Percentiles rank a stretch among this genome's conserved stretches.
These are phyloP conservation scores for Macroteleia sp. DNA, from an alignment of 2,888 invertebrate genomes.

Conservation along the genomic window DNA sequence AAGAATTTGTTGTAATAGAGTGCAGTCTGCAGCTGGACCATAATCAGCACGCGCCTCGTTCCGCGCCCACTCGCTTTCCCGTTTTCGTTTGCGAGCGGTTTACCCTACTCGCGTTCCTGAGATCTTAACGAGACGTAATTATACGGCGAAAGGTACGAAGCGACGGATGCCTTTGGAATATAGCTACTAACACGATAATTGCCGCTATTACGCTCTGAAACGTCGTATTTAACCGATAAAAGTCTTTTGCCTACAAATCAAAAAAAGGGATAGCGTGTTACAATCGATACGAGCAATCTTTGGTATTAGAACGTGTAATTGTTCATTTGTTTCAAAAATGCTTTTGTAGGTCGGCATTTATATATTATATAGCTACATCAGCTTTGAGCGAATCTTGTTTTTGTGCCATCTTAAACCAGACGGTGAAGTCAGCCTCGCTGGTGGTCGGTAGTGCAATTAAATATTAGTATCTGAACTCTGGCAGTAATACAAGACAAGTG, in stretches of 20 bases:
- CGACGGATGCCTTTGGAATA: constrained; percentile 76
- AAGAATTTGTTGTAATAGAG: constrained; percentile 56
- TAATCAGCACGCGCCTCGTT: constrained; percentile 59
- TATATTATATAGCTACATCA: too few species aligned
- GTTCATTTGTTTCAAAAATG: constrained; percentile 23
- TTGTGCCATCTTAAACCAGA: too few species aligned
- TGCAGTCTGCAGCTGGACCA: constrained; percentile 53
- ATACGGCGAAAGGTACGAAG: constrained; percentile 76
- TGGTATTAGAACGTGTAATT: neutral
- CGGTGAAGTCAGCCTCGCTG: too few species aligned
- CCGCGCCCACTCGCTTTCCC: constrained; percentile 69
- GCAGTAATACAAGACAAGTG: too few species aligned
- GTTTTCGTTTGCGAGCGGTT: constrained; percentile 73
- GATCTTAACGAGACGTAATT: constrained; percentile 81
- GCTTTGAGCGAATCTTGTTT: too few species aligned
- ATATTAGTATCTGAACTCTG: too few species aligned
- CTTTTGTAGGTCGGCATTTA: too few species aligned
- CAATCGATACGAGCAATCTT: constrained; percentile 29
- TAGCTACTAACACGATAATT: constrained; percentile 82
- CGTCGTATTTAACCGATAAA: constrained; percentile 82
- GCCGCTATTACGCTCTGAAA: constrained; percentile 80
- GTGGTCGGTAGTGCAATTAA: too few species aligned
- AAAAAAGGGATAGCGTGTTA: constrained; percentile 33
- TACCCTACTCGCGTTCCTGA: constrained; percentile 70
- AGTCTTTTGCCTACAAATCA: constrained; percentile 79